phyloP scores from a whole-genome alignment of 2,113 vertebrate genomes.

The Amphilophus citrinellus region DNA sequence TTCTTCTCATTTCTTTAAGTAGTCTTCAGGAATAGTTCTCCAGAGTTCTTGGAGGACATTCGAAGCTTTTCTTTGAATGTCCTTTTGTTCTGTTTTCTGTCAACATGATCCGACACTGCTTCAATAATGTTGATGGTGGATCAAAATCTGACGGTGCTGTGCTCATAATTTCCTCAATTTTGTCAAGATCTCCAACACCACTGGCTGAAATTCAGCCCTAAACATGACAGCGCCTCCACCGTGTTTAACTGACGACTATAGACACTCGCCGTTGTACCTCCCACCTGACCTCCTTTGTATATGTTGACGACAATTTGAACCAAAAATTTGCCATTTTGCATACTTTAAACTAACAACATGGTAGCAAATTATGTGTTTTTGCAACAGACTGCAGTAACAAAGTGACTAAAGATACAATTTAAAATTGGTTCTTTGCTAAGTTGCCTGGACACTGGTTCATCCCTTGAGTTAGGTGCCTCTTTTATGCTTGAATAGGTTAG shows the following conservation, averaged over 20 bases:
- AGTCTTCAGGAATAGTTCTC: background rate
- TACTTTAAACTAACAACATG: background rate
- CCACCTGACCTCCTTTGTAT: background rate
- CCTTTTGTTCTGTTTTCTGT: background rate
- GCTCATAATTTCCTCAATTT: background rate
- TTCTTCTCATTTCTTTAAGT: background rate
- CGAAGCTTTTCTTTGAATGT: background rate
- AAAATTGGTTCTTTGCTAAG: background rate
- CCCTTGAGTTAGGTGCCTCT: background rate
- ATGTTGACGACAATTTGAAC: background rate
- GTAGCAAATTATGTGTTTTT: background rate
- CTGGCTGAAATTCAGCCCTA: background rate
- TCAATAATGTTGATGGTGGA: background rate
- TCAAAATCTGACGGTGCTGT: background rate
- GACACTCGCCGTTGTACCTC: background rate
- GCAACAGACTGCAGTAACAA: background rate
- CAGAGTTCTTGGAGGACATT: background rate
- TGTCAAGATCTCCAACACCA: background rate
- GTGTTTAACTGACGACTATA: background rate
- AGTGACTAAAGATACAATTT: background rate
- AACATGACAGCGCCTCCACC: background rate
- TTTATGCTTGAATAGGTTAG: rapidly evolving
- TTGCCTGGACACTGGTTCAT: background rate
- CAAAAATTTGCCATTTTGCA: background rate
- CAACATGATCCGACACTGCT: background rate